phyloP scores from a whole-genome alignment of 2,888 invertebrate species.

The Sminthurinus aureus region DNA sequence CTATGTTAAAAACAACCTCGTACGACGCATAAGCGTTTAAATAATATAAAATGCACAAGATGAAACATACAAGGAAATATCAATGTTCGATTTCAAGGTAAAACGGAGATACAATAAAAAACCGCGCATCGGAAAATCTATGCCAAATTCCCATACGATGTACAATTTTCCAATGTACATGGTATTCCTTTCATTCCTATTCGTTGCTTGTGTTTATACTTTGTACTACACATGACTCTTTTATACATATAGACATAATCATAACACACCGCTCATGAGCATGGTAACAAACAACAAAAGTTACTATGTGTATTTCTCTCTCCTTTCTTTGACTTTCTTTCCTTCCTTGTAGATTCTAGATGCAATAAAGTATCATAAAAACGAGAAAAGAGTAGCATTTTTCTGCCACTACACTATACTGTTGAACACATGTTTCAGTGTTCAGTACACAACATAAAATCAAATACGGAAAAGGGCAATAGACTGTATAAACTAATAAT shows the following conservation, averaged over 20 bases:
- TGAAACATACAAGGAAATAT: constrained; percentile 5
- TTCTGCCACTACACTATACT: not conserved
- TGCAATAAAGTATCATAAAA: not conserved
- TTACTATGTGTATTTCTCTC: not conserved
- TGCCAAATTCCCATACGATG: not conserved
- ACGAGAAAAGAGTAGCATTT: too few relatives aligned
- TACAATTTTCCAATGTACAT: not conserved
- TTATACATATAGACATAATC: not conserved
- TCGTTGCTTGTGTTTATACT: not conserved
- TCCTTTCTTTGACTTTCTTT: not conserved
- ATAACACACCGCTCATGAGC: not conserved
- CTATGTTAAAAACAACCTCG: too few relatives aligned
- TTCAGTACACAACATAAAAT: not conserved
- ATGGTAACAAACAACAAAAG: constrained; percentile 14
- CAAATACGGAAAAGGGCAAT: too few relatives aligned
- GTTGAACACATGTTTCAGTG: not conserved
- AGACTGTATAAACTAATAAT: too few relatives aligned
- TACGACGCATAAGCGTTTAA: too few relatives aligned
- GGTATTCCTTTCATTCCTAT: not conserved
- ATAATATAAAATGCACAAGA: not conserved
- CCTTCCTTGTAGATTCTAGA: not conserved
- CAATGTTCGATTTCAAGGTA: constrained; percentile 39
- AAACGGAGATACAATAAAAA: not conserved
- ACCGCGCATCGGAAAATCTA: not conserved
- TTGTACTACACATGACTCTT: not conserved